Conservation (phyloP, 2,888 invertebrate genomes). For the Nematopogon swammerdamellus region DNA sequence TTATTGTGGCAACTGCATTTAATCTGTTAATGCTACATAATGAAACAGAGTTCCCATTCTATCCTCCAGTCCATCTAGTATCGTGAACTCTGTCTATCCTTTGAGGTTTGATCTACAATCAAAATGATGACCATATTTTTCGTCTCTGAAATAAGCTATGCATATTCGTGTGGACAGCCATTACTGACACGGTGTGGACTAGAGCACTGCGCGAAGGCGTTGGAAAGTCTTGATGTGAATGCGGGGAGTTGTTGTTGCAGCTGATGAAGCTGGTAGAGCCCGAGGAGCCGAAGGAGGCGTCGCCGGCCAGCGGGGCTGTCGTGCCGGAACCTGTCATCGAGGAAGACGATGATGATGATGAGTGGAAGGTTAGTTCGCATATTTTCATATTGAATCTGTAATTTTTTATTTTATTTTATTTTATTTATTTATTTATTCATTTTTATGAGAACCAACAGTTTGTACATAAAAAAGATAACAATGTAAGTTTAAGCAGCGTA, state of each 20-base stretch:
- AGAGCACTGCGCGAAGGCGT: background rate
- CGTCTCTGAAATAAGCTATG: conserved; percentile 5
- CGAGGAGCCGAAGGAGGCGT: conserved; percentile 42
- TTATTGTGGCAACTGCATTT: too few relatives aligned
- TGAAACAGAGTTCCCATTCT: too few relatives aligned
- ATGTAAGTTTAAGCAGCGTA: too few relatives aligned
- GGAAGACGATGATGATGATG: conserved; percentile 57
- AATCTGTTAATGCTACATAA: too few relatives aligned
- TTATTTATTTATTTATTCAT: too few relatives aligned
- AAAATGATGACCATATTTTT: conserved; percentile 7
- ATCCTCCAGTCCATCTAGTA: too few relatives aligned
- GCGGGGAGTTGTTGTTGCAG: conserved; percentile 26
- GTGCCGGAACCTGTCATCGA: conserved; percentile 30
- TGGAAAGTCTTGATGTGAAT: background rate
- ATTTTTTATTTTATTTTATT: conserved; percentile 3
- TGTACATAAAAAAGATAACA: too few relatives aligned
- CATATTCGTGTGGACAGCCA: conserved; percentile 6
- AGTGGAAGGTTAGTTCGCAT: conserved; percentile 69
- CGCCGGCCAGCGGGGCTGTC: conserved; percentile 44
- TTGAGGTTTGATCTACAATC: too few relatives aligned
- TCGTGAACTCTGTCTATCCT: too few relatives aligned
- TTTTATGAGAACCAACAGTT: too few relatives aligned
- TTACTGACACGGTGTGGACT: conserved; percentile 2
- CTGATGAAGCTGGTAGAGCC: conserved; percentile 58
- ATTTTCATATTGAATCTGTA: conserved; percentile 4